Evolutionary conservation across 35 echinoderm and acorn worm species (phyloP).

Genomic region (Apostichopus parvimensis): DNA sequence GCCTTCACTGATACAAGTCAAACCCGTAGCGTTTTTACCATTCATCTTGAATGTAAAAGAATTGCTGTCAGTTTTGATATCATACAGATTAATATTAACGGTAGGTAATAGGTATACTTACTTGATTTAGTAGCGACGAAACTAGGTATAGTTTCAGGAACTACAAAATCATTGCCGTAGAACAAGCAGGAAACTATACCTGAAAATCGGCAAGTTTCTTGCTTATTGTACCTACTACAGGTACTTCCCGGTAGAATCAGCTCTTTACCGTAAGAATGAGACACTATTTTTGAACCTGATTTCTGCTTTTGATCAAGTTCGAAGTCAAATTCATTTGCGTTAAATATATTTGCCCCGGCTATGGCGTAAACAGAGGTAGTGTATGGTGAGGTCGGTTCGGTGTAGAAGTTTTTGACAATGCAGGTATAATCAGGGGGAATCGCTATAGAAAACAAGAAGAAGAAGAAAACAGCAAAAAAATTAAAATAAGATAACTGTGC

Average conservation of each 20-base stretch:
- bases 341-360: neutral
- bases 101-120: neutral
- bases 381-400: neutral
- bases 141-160: neutral
- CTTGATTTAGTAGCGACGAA: neutral
- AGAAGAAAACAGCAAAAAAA: too few species aligned
- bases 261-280: neutral
- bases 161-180: neutral
- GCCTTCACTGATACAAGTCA: too few species aligned
- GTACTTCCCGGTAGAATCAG: neutral
- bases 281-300: neutral
- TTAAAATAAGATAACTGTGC: too few species aligned
- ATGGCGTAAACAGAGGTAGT: neutral
- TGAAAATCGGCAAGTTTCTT: neutral
- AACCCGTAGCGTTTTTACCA: too few species aligned
- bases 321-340: neutral
- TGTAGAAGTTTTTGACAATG: neutral
- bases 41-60: too few species aligned
- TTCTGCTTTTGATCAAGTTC: neutral
- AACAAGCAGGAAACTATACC: neutral
- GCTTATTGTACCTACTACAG: neutral
- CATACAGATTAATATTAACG: too few species aligned
- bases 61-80: too few species aligned
- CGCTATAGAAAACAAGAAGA: neutral
- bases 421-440: slow-evolving; percentile 2